A percentile compares a stretch with the other conserved stretches of the same genome.
phyloP scores from a whole-genome alignment of 2,113 vertebrate species.

The Larimichthys polyactis region DNA sequence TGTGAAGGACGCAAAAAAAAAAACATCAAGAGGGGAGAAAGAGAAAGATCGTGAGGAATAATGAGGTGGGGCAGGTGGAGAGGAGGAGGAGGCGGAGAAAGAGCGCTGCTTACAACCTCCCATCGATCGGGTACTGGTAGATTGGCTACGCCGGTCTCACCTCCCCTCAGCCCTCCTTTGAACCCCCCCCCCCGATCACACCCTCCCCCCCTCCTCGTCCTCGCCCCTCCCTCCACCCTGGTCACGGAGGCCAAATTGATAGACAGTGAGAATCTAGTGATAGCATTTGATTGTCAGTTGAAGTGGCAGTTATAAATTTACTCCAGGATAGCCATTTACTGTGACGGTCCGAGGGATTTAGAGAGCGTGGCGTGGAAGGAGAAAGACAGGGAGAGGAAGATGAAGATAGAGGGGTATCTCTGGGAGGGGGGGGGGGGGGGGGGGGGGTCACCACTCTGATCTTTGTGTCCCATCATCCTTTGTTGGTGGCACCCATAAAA shows the following conservation, averaged over 20 bases:
- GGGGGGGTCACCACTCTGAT: constrained; percentile 65
- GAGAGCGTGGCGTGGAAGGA: constrained; percentile 47
- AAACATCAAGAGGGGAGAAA: constrained; percentile 14
- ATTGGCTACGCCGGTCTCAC: constrained; percentile 28
- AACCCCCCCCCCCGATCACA: constrained; percentile 22
- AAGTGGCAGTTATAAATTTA: constrained; percentile 88
- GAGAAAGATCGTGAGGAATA: constrained; percentile 25
- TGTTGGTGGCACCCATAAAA: constrained; percentile 64
- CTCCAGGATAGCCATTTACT: constrained; percentile 82
- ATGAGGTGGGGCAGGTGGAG: constrained; percentile 47
- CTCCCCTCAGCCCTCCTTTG: constrained; percentile 35
- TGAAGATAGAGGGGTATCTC: constrained; percentile 45
- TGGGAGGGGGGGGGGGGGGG: constrained; percentile 53
- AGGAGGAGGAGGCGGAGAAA: constrained; percentile 24
- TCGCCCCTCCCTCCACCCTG: constrained; percentile 37
- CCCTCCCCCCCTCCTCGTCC: constrained; percentile 4
- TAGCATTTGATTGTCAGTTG: constrained; percentile 85
- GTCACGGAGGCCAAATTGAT: constrained; percentile 77
- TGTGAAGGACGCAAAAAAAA: constrained; percentile 34
- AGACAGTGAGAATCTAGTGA: constrained; percentile 83
- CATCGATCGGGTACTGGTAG: constrained; percentile 77
- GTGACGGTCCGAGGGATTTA: constrained; percentile 69
- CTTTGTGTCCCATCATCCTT: constrained; percentile 77
- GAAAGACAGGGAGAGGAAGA: constrained; percentile 46
- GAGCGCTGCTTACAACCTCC: constrained; percentile 72